Conservation (phyloP, 2,888 invertebrate genomes). For the Polylopha cassiicola region DNA sequence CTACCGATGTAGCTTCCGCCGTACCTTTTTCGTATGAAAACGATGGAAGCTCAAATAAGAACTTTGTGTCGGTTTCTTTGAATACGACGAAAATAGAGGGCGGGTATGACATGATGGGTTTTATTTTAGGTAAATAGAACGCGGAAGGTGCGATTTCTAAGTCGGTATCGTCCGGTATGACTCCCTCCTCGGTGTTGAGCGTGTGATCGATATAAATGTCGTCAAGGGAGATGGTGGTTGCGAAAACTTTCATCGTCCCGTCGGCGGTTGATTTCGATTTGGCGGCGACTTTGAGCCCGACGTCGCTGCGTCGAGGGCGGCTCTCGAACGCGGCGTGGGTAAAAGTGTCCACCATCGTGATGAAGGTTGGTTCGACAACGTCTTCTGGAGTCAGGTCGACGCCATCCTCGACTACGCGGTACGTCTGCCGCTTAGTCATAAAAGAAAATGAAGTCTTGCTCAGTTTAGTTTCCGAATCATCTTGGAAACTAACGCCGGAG, state of each 20-base stretch:
- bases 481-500: too few species aligned
- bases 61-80: slow-evolving; percentile 80
- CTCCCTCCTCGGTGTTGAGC: slow-evolving; percentile 58
- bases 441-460: slow-evolving; percentile 38
- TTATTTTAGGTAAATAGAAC: slow-evolving; percentile 53
- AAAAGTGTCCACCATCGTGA: slow-evolving; percentile 52
- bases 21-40: slow-evolving; percentile 79
- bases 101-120: slow-evolving; percentile 61
- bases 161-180: slow-evolving; percentile 36
- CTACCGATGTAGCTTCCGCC: slow-evolving; percentile 74
- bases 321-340: slow-evolving; percentile 58
- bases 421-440: slow-evolving; percentile 48
- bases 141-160: slow-evolving; percentile 61
- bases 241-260: slow-evolving; percentile 60
- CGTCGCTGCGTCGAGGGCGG: slow-evolving; percentile 40
- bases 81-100: slow-evolving; percentile 79
- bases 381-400: slow-evolving; percentile 57
- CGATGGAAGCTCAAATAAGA: slow-evolving; percentile 80
- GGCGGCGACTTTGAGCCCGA: slow-evolving; percentile 35
- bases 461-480: slow-evolving; percentile 30
- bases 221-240: slow-evolving; percentile 71
- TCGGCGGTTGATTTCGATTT: slow-evolving; percentile 37
- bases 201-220: slow-evolving; percentile 72
- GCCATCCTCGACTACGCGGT: slow-evolving; percentile 40
- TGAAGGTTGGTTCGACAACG: slow-evolving; percentile 43